These are phyloP conservation scores for Adelognathus sp. DNA, from an alignment of 2,888 invertebrate species.

Conservation along the genomic window DNA sequence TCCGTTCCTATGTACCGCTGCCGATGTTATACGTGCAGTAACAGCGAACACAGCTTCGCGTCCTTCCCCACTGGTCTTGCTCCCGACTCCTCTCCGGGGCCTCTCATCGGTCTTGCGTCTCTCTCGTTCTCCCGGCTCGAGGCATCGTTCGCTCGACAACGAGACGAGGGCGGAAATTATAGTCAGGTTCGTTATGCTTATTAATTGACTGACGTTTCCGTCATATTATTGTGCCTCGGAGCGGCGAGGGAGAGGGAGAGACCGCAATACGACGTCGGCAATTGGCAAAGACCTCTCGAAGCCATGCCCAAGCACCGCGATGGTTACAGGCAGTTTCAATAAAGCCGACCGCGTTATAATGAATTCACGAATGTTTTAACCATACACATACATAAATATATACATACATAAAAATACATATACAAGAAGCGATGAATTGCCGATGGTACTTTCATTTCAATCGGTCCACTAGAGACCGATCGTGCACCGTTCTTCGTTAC, in stretches of 20 bases:
- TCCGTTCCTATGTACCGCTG: conserved; percentile 61
- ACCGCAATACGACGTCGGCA: conserved; percentile 56
- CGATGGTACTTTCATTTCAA: conserved; percentile 51
- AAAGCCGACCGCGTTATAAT: conserved; percentile 58
- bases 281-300: conserved; percentile 55
- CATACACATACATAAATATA: not conserved
- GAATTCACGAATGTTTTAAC: conserved; percentile 48
- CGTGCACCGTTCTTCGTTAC: conserved; percentile 25
- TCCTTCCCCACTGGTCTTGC: conserved; percentile 59
- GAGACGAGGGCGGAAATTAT: conserved; percentile 78
- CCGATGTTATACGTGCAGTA: not conserved
- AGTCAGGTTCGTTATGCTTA: conserved; percentile 81
- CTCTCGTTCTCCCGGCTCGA: conserved; percentile 26
- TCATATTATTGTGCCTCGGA: conserved; percentile 75
- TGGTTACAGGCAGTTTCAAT: conserved; percentile 56
- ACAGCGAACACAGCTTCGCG: conserved; percentile 43
- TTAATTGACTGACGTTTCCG: conserved; percentile 81
- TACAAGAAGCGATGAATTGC: conserved; percentile 68
- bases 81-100: conserved; percentile 33
- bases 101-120: conserved; percentile 26
- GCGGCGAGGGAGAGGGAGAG: no score
- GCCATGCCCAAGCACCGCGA: conserved; percentile 45
- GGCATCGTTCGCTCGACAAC: conserved; percentile 31
- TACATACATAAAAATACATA: conserved; percentile 2
- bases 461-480: conserved; percentile 35